Evolutionary conservation across 2,797 vertebrate genomes (phyloP).

Genomic region (Diglossa cyanea): DNA sequence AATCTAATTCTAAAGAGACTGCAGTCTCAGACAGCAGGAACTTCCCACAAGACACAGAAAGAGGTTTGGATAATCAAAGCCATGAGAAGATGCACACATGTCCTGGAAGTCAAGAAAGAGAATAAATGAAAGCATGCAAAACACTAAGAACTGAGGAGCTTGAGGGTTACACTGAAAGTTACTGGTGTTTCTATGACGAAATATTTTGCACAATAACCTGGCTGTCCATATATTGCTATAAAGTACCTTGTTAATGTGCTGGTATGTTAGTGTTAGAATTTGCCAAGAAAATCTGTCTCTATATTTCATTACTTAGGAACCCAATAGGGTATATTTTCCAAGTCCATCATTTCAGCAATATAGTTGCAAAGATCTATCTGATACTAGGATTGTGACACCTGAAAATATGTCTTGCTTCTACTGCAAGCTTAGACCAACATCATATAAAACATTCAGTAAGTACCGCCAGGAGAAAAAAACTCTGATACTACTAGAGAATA

Average conservation of each 20-base stretch:
- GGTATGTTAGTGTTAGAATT: conserved; percentile 36
- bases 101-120: neutral
- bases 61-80: neutral
- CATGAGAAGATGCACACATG: neutral
- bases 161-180: neutral
- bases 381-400: neutral
- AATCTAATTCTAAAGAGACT: neutral
- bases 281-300: conserved; percentile 37
- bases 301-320: conserved; percentile 17
- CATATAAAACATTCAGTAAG: neutral
- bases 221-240: neutral
- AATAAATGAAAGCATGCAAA: neutral
- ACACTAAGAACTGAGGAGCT: neutral
- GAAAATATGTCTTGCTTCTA: neutral
- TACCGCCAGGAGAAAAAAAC: neutral
- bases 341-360: neutral
- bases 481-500: neutral
- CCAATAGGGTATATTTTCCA: neutral
- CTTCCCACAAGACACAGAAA: neutral
- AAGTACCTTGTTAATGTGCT: conserved; percentile 48
- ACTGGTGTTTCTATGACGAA: neutral
- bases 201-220: conserved; percentile 1
- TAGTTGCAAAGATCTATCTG: neutral
- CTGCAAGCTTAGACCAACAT: neutral
- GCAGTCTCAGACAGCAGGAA: neutral